A percentile compares a stretch with the other conserved stretches of the same genome.
phyloP scores from a whole-genome alignment of 2,888 invertebrate genomes.

The Bursaphelenchus okinawaensis region DNA sequence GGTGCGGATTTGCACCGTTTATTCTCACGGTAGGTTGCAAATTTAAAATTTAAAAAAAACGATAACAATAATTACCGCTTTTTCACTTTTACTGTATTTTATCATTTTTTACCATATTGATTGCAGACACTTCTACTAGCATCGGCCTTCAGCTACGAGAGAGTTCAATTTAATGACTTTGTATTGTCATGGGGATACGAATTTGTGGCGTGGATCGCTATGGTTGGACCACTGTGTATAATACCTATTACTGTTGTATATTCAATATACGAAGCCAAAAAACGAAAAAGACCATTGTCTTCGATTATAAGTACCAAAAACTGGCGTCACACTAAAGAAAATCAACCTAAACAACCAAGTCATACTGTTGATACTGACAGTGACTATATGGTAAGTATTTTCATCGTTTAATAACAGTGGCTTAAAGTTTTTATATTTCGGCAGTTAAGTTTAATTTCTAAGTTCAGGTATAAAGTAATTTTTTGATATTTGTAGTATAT shows the following conservation, averaged over 20 bases:
- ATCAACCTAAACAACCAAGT: slow-evolving; percentile 27
- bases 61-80: not conserved
- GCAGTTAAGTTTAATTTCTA: slow-evolving; percentile 13
- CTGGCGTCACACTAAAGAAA: slow-evolving; percentile 30
- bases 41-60: not conserved
- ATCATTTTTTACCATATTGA: no score
- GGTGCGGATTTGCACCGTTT: slow-evolving; percentile 44
- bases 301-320: slow-evolving; percentile 29
- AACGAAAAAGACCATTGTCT: slow-evolving; percentile 26
- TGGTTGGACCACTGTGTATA: slow-evolving; percentile 45
- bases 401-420: no score
- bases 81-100: not conserved
- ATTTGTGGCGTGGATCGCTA: slow-evolving; percentile 47
- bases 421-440: no score
- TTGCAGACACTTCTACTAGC: slow-evolving; percentile 31
- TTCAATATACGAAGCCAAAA: slow-evolving; percentile 34
- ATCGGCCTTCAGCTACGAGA: slow-evolving; percentile 34
- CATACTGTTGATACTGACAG: slow-evolving; percentile 20
- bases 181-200: slow-evolving; percentile 41
- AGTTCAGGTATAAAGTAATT: slow-evolving; percentile 13
- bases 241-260: slow-evolving; percentile 44
- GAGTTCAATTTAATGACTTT: slow-evolving; percentile 33
- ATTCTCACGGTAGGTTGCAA: slow-evolving; percentile 35
- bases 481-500: slow-evolving; percentile 41
- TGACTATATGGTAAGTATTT: slow-evolving; percentile 22